Percentiles rank a stretch among this genome's conserved stretches.
Evolutionary conservation across 2,797 vertebrate species (phyloP).

Genomic region (Pantherophis vulpinus): DNA sequence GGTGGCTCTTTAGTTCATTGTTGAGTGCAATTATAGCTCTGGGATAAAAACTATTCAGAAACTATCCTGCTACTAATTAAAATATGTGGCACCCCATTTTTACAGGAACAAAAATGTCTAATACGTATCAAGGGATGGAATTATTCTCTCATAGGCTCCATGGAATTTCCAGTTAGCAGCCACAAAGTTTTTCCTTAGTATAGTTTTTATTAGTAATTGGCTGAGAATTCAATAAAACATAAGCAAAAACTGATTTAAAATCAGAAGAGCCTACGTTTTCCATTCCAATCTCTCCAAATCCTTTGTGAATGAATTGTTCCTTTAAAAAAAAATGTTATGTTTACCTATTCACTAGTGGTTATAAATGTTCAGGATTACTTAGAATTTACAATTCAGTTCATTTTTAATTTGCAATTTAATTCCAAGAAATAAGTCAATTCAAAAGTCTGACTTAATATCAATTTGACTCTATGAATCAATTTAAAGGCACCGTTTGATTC

Average conservation of each 20-base stretch:
- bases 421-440: not conserved
- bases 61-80: not conserved
- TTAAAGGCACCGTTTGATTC: not conserved
- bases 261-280: not conserved
- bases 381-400: not conserved
- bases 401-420: not conserved
- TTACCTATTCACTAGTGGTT: not conserved
- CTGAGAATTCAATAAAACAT: not conserved
- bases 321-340: not conserved
- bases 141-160: not conserved
- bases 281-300: no score
- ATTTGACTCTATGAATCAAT: not conserved
- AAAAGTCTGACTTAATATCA: not conserved
- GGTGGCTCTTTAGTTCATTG: no score
- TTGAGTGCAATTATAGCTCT: no score
- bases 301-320: not conserved
- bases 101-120: not conserved
- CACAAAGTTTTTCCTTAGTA: not conserved
- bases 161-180: not conserved
- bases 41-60: no score
- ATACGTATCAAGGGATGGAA: not conserved
- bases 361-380: not conserved
- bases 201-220: not conserved
- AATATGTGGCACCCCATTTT: not conserved
- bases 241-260: not conserved